Evolutionary conservation across 2,797 vertebrate species (phyloP), one percentile per base, ranked within the genome.

Genomic region (Macropodus opercularis): DNA sequence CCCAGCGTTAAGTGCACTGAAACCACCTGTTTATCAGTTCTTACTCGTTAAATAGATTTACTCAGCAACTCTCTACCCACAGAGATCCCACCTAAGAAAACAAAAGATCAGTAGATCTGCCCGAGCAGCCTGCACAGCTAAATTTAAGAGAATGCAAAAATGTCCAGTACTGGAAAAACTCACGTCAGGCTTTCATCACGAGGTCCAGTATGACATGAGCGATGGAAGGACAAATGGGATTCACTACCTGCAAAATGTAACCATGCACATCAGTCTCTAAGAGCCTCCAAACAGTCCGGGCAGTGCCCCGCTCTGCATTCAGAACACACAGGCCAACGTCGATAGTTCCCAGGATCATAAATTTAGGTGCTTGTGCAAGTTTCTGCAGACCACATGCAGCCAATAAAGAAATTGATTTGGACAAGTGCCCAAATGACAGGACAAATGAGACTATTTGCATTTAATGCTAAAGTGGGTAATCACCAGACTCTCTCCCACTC

Each of bases 391-490:
- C 46, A 69, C 73, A 83, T 40, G 69, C 61, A 64, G 67, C 71
- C 70, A 83, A 78, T 85, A 79, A 80, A 73, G 71, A 76, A 75
- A 86, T 72, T 78, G 71, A 80, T 69, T 66, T 83, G 79, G 74
- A 72, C 3, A 38, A 34, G 32, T 29, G 79, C 70, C 78, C 54
- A 56, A 72, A 75, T 51, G 74, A 70, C 66, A 57, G 15, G 42
- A 50, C 62, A 41, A 64, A 72, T 79, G 63, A 55, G 48, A n/a
- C 50, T 22, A 8, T 68, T 54, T 62, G 38, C 55, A 32, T 48
- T 55, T 63, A 31, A 53, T 65, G 40, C 39, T 39, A 36, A 35
- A 75, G 59, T 29, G 63, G 43, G 68, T 73, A 49, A 63, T 27
- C 57, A 64, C 61, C 55, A 43, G 40, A 23, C 26, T 13, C 32